Evolutionary conservation across 2,888 invertebrate genomes (phyloP), one percentile per base, ranked within the genome.

Genomic region (Plutella xylostella): DNA sequence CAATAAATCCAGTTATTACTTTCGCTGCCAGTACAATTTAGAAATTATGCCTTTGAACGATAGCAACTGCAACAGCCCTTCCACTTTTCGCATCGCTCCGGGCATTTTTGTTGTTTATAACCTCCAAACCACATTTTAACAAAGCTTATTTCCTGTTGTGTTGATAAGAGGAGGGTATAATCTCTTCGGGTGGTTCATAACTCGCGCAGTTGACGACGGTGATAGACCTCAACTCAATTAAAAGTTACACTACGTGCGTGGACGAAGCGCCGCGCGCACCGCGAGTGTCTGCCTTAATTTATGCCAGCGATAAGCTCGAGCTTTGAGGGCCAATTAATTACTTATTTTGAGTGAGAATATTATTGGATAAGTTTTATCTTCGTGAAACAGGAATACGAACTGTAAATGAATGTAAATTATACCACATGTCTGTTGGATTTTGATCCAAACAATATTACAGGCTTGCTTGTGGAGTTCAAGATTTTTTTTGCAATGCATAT

Each of bases 211-310:
- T 72, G 78, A 71, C 76, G 75, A 71, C 77, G 71, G 69, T 77
- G 79, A 80, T 79, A 74, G 76, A 76, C 71, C 73, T 72, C 65
- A 72, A 79, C 77, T 82, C 83, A 83, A 83, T 83, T 83, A 83
- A 83, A 83, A 83, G 80, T 83, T 83, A 74, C 67, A 69, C 79
- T 75, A 69, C 79, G 80, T 83, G 82, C 82, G 82, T 82, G 82
- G 77, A 71, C 73, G 75, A 66, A 69, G 68, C 72, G 68, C 71
- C 14, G 7, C 42, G 25, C 28, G 35, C 37, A 3, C 34, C 11
- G 7, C 19, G 54, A 58, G 56, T 68, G 66, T 71, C 68, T 60
- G 75, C 76, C 78, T 80, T 79, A 78, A 80, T 80, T 80, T 80
- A 80, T 77, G 71, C 75, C 63, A 62, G 60, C 69, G 74, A 76